Evolutionary conservation across 2,888 invertebrate species (phyloP).

Genomic region (Drosophila dives): DNA sequence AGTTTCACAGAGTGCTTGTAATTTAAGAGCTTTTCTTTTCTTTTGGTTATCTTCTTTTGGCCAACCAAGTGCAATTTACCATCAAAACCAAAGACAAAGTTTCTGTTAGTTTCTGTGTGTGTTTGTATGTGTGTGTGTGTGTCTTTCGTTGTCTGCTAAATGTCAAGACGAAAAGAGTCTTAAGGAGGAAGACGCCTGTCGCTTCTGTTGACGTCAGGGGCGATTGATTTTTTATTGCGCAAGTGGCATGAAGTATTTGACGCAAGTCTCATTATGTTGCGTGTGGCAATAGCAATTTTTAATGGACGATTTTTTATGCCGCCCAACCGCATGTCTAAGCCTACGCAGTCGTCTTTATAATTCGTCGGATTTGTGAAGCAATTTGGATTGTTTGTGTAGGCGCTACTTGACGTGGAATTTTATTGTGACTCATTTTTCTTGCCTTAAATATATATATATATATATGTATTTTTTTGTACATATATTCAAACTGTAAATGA

Average conservation of each 20-base stretch:
- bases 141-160: constrained; percentile 26
- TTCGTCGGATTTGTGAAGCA: constrained; percentile 58
- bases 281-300: constrained; percentile 49
- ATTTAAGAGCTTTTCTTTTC: constrained; percentile 28
- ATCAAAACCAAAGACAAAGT: constrained; percentile 49
- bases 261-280: constrained; percentile 56
- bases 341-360: constrained; percentile 18
- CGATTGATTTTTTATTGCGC: constrained; percentile 64
- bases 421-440: constrained; percentile 20
- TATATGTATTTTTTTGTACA: too few species aligned
- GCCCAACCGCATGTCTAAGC: background rate
- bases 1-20: constrained; percentile 6
- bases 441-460: constrained; percentile 6
- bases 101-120: constrained; percentile 17
- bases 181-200: constrained; percentile 12
- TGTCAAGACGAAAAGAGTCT: constrained; percentile 36
- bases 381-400: constrained; percentile 59
- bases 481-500: constrained; percentile 11
- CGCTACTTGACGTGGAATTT: constrained; percentile 13
- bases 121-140: constrained; percentile 5
- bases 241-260: constrained; percentile 41
- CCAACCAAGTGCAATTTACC: constrained; percentile 62
- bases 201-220: constrained; percentile 62
- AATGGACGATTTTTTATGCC: constrained; percentile 38
- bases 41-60: constrained; percentile 22